phyloP scores from a whole-genome alignment of 1,140 invertebrate species.

The Eupristina koningsbergeri region DNA sequence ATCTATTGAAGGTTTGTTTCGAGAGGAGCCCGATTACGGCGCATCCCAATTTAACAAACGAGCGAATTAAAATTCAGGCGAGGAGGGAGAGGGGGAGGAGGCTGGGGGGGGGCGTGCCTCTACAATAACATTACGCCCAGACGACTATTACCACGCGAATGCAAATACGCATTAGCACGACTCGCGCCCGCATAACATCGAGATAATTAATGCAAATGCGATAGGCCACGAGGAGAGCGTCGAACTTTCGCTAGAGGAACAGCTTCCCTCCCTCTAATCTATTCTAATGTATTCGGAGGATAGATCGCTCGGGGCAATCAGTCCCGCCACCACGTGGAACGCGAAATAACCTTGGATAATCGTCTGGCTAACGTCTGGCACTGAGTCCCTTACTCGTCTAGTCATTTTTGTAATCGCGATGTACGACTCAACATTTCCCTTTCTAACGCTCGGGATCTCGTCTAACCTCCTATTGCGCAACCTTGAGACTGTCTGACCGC shows the following conservation, averaged over 20 bases:
- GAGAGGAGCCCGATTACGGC: no score
- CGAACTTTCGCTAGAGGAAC: slow-evolving; percentile 1
- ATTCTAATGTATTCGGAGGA: slow-evolving; percentile 60
- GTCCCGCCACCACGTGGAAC: background rate
- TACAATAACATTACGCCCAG: background rate
- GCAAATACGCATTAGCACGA: background rate
- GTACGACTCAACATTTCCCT: no score
- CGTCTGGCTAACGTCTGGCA: slow-evolving; percentile 51
- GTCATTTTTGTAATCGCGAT: slow-evolving; percentile 37
- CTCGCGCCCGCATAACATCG: background rate
- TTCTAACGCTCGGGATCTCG: slow-evolving; percentile 12
- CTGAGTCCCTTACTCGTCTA: slow-evolving; percentile 44
- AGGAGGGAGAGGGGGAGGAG: background rate
- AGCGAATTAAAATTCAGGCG: slow-evolving; percentile 3
- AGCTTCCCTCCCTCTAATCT: slow-evolving; percentile 48
- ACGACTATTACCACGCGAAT: background rate
- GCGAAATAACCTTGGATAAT: slow-evolving; percentile 28
- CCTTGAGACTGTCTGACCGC: background rate
- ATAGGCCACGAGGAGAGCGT: background rate
- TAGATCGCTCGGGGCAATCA: background rate
- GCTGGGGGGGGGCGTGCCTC: background rate
- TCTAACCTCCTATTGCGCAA: background rate
- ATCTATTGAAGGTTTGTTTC: no score
- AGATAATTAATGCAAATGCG: slow-evolving; percentile 29
- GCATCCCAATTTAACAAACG: background rate